Base-by-base conservation (phyloP, 2,888 invertebrate genomes). In the Spicauda simplicius region DNA sequence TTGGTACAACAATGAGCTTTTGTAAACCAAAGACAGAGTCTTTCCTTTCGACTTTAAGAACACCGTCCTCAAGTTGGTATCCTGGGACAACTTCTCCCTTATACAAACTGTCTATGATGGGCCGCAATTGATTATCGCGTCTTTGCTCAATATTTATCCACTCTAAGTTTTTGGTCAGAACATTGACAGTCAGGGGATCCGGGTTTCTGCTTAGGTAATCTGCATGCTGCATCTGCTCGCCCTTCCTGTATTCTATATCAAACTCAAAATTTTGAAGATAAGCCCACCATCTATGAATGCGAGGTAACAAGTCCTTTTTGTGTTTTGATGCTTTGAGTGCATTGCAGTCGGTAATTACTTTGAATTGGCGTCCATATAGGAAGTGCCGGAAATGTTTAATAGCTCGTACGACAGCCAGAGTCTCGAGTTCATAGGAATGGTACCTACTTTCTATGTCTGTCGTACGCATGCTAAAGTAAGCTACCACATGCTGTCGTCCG, bases 211-310 rank as follows among this genome's bases (percentile, higher is more conserved):
- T 78, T 0, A 79, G 63, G 20, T 64, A 74, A 45, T 74, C 73
- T 12, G 70, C 72, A 45, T 74, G 71, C 12, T 64, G 72, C 18
- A 73, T 7, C 1, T 60, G 66, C 14, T 71, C 63, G 7, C 74
- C 74, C 50, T 73, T 74, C 0, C 72, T 55, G 14, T 76, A 76
- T 25, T 74, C 73, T 2, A 78, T 37, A 0, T 74, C 69, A 41
- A 77, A 77, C 2, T 73, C 60, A 41, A 50, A 79, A 45, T 76
- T 76, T 69, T 80, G 78, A 0, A 82, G 52, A 56, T 56, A 80
- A 0, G 77, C 71, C 79, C 79, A 82, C 80, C 80, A 80, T 0
- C 80, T 45, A 58, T 78, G 74, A 2, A 81, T 70, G 0, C 80
- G 58, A 0, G 79, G 77, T 0, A 78, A 37, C 0, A 80, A 54